A percentile compares a stretch with the other conserved stretches of the same genome.
These are phyloP conservation scores for Brachystomella parvula DNA, from an alignment of 1,140 invertebrate species.

Conservation along the genomic window DNA sequence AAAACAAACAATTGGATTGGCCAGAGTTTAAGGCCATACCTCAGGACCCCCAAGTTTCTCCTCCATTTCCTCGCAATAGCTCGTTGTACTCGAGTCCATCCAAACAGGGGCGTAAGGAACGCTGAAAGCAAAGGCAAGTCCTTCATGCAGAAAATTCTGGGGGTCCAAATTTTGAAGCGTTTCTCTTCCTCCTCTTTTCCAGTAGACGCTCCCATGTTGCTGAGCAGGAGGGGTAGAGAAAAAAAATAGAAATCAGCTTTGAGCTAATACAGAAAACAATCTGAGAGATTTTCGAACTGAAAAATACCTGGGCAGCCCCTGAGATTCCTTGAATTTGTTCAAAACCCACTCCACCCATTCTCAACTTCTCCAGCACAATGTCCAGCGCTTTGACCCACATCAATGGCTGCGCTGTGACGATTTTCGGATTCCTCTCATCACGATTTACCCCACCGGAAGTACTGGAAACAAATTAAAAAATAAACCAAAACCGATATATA, in stretches of 20 bases:
- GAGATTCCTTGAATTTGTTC: constrained; percentile 71
- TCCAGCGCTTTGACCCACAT: constrained; percentile 96
- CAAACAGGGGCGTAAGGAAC: constrained; percentile 79
- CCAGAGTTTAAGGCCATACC: too few species aligned
- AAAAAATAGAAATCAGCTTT: too few species aligned
- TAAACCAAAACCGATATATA: constrained; percentile 39
- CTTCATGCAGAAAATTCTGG: constrained; percentile 69
- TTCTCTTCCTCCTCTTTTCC: constrained; percentile 64
- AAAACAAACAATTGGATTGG: too few species aligned
- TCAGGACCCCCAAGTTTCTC: constrained; percentile 64
- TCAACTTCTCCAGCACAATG: constrained; percentile 74
- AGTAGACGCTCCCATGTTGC: constrained; percentile 96
- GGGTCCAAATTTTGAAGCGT: constrained; percentile 60
- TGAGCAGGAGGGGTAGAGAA: too few species aligned
- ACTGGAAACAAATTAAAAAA: constrained; percentile 45
- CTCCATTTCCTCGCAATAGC: constrained; percentile 66
- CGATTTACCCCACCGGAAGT: constrained; percentile 71
- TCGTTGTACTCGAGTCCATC: constrained; percentile 88
- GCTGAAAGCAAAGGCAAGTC: constrained; percentile 67
- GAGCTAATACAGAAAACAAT: too few species aligned
- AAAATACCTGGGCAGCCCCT: constrained; percentile 72
- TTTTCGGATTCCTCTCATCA: constrained; percentile 49
- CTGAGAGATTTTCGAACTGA: too few species aligned
- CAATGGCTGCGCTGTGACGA: constrained; percentile 70
- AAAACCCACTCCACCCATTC: constrained; percentile 68